These are phyloP conservation scores for Diaperis boleti DNA, from an alignment of 2,888 invertebrate species.

Conservation along the genomic window DNA sequence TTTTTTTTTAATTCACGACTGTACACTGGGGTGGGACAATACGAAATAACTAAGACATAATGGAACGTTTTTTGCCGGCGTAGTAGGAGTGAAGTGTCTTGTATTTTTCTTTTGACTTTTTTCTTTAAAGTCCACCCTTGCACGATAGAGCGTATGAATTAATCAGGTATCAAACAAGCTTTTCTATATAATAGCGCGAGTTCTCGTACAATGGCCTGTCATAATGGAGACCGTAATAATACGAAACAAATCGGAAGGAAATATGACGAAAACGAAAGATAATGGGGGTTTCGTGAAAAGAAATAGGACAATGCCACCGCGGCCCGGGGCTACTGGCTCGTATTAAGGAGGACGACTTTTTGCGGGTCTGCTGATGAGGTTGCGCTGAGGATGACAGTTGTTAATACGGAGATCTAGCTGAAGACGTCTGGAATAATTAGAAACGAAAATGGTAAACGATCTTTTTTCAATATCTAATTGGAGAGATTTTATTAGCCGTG, in stretches of 20 bases:
- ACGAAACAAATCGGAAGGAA: conserved; percentile 57
- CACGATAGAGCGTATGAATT: conserved; percentile 34
- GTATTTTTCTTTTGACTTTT: conserved; percentile 26
- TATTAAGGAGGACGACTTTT: conserved; percentile 29
- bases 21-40: conserved; percentile 26
- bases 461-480: too few relatives aligned
- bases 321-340: conserved; percentile 41
- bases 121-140: conserved; percentile 23
- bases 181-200: conserved; percentile 31
- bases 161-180: conserved; percentile 43
- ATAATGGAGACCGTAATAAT: conserved; percentile 46
- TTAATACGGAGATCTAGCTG: not conserved
- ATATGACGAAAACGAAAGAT: conserved; percentile 52
- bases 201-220: conserved; percentile 33
- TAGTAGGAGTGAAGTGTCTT: conserved; percentile 14
- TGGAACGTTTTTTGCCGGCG: conserved; percentile 13
- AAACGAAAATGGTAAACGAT: too few relatives aligned
- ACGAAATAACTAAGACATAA: conserved; percentile 17
- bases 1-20: conserved; percentile 23
- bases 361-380: not conserved
- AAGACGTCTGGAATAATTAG: not conserved
- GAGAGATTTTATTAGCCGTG: too few relatives aligned
- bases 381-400: not conserved
- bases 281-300: conserved; percentile 46
- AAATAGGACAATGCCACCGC: conserved; percentile 43